Evolutionary conservation across 2,113 vertebrate species (phyloP).

Genomic region (Lethenteron camtschaticum): DNA sequence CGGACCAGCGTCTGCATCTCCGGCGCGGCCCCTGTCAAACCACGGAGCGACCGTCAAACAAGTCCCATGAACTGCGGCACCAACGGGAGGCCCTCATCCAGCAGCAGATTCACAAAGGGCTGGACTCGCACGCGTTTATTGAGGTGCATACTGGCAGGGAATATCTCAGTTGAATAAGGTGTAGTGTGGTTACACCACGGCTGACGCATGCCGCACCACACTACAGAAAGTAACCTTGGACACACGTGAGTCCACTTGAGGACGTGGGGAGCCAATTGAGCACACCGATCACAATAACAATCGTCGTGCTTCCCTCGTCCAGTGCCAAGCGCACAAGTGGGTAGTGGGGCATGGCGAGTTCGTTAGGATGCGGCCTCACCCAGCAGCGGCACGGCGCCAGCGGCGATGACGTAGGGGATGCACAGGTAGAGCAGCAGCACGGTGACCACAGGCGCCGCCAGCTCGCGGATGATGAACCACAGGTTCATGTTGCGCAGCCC

Average conservation of each 20-base stretch:
- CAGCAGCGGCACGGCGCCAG: constrained; percentile 54
- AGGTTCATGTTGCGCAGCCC: constrained; percentile 96
- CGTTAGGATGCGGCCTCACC: constrained; percentile 28
- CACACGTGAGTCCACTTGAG: not conserved
- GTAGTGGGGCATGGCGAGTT: too few species aligned
- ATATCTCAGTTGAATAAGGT: too few species aligned
- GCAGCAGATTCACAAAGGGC: not conserved
- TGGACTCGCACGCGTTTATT: too few species aligned
- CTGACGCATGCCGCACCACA: too few species aligned
- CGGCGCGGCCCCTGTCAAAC: constrained; percentile 32
- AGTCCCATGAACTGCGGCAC: not conserved
- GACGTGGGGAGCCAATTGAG: constrained; percentile 2
- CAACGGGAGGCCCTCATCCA: not conserved
- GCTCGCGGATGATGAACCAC: constrained; percentile 74
- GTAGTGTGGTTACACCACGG: too few species aligned
- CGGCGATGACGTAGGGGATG: constrained; percentile 71
- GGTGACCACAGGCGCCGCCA: constrained; percentile 80
- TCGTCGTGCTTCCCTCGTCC: not conserved
- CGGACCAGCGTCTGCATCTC: constrained; percentile 95
- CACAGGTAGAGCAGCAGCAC: constrained; percentile 73
- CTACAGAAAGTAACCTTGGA: too few species aligned
- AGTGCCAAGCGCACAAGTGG: too few species aligned
- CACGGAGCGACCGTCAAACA: constrained; percentile 2
- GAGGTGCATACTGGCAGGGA: too few species aligned
- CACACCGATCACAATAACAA: not conserved